Evolutionary conservation across 1,140 invertebrate genomes (phyloP).

Genomic region (Diorhabda elongata): DNA sequence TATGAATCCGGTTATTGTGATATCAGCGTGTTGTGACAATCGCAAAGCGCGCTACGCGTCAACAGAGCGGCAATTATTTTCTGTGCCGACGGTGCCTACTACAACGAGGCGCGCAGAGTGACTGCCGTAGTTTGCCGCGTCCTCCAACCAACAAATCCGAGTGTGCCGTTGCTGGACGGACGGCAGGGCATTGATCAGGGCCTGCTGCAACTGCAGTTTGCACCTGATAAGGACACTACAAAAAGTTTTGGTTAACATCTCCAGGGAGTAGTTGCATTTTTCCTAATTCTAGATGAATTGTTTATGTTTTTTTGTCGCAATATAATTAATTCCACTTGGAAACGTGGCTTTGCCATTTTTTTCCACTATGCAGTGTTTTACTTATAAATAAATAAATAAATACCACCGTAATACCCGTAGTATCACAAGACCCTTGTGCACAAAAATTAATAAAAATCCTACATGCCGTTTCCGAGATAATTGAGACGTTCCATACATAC

Average conservation of each 20-base stretch:
- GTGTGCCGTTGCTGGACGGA: neutral
- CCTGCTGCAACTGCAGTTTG: slow-evolving; percentile 15
- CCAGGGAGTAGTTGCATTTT: neutral
- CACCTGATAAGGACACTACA: neutral
- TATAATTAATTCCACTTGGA: too few species aligned
- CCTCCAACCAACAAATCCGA: slow-evolving; percentile 5
- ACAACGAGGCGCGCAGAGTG: slow-evolving; percentile 9
- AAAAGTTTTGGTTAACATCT: neutral
- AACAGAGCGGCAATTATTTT: slow-evolving; percentile 3
- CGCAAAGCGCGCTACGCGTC: slow-evolving; percentile 1
- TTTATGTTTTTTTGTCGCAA: too few species aligned
- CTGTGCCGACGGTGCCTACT: slow-evolving; percentile 1
- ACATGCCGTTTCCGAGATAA: too few species aligned
- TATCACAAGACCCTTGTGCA: too few species aligned
- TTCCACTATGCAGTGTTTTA: too few species aligned
- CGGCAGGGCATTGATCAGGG: slow-evolving; percentile 2
- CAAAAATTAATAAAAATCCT: too few species aligned
- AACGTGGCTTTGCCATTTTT: too few species aligned
- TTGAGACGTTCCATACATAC: too few species aligned
- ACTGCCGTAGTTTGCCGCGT: slow-evolving; percentile 14
- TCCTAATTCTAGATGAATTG: too few species aligned
- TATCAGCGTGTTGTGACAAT: slow-evolving; percentile 1
- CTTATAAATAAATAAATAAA: too few species aligned
- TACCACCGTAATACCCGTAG: too few species aligned
- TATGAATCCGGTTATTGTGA: too few species aligned